These are phyloP conservation scores for Heterohyrax brucei DNA, from an alignment of 2,797 vertebrate species.

Conservation along the genomic window DNA sequence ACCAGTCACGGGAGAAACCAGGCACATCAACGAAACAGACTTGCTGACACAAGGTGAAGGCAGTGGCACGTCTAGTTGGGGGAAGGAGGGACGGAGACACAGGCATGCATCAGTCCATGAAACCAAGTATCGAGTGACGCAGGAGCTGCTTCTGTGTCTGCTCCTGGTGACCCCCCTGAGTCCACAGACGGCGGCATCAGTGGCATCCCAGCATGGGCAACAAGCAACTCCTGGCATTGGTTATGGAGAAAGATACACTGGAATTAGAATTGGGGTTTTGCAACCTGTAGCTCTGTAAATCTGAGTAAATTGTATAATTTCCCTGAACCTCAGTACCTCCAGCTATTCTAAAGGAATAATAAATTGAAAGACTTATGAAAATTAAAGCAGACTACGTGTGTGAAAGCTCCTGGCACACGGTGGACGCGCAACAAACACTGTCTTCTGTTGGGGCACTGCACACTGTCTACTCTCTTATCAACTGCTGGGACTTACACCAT, in stretches of 20 bases:
- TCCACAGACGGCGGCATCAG: neutral
- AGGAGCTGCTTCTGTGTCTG: neutral
- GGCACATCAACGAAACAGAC: neutral
- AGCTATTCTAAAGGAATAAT: neutral
- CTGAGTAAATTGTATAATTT: neutral
- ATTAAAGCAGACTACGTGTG: neutral
- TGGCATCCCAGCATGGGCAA: neutral
- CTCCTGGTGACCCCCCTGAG: neutral
- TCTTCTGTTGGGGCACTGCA: neutral
- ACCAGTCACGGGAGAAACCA: conserved; percentile 11
- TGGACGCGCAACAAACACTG: neutral
- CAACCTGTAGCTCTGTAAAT: neutral
- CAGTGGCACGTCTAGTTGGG: neutral
- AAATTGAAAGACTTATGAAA: neutral
- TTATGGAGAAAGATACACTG: neutral
- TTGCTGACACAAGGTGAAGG: neutral
- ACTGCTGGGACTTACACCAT: neutral
- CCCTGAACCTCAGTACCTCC: neutral
- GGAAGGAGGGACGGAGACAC: neutral
- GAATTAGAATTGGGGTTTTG: neutral
- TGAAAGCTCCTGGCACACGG: neutral
- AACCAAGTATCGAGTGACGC: neutral
- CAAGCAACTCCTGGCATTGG: neutral
- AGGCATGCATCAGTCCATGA: neutral
- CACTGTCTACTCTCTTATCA: neutral